These are phyloP conservation scores for Oncorhynchus keta DNA, from an alignment of 2,113 vertebrate species.

Conservation along the genomic window DNA sequence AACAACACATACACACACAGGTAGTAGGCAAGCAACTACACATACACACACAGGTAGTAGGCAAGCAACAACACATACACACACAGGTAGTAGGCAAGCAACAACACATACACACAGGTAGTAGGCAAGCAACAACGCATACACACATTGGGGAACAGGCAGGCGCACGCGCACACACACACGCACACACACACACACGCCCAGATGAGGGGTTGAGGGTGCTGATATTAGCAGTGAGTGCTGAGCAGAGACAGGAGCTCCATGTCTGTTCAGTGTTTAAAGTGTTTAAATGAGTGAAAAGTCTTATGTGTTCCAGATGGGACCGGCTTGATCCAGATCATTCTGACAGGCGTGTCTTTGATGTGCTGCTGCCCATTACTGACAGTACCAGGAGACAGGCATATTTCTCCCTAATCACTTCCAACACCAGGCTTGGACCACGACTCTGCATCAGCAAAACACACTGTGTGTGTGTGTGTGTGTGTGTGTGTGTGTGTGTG, in stretches of 20 bases:
- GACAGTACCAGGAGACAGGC: slow-evolving; percentile 69
- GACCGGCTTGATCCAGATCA: slow-evolving; percentile 69
- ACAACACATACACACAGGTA: too few species aligned
- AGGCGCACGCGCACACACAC: slow-evolving; percentile 3
- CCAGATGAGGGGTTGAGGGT: slow-evolving; percentile 42
- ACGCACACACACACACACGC: slow-evolving; percentile 24
- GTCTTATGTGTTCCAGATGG: slow-evolving; percentile 76
- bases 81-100: too few species aligned
- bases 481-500: background rate
- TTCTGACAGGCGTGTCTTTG: slow-evolving; percentile 73
- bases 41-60: too few species aligned
- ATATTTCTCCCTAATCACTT: slow-evolving; percentile 74
- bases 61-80: too few species aligned
- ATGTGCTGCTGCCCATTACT: slow-evolving; percentile 75
- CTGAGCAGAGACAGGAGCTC: slow-evolving; percentile 66
- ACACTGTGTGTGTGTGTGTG: background rate
- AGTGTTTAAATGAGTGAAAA: slow-evolving; percentile 76
- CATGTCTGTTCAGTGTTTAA: slow-evolving; percentile 70
- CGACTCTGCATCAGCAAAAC: slow-evolving; percentile 10
- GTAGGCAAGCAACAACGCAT: too few species aligned
- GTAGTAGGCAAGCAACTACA: too few species aligned
- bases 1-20: too few species aligned
- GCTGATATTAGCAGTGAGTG: slow-evolving; percentile 62
- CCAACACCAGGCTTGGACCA: slow-evolving; percentile 57
- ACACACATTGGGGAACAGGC: background rate